These are phyloP conservation scores for Lota lota DNA, from an alignment of 2,113 vertebrate species.

Conservation along the genomic window DNA sequence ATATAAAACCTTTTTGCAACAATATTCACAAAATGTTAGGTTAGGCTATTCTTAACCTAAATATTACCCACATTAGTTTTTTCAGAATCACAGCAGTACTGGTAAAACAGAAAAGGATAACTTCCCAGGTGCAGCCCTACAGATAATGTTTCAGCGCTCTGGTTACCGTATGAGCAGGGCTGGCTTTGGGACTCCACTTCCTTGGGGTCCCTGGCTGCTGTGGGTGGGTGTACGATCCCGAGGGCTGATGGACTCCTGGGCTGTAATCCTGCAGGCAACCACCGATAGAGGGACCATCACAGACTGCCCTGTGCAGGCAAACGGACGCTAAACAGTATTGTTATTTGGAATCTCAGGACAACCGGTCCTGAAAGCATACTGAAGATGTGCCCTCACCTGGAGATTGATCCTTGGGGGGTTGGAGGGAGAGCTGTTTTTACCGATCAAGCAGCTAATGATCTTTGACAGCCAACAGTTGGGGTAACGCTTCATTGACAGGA, in stretches of 20 bases:
- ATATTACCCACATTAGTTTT: not conserved
- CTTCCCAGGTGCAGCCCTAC: not conserved
- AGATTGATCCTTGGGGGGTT: constrained; percentile 52
- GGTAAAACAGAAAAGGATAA: no score
- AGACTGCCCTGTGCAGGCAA: not conserved
- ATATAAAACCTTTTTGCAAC: no score
- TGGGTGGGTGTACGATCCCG: constrained; percentile 32
- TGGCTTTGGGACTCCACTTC: constrained; percentile 56
- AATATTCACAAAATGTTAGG: no score
- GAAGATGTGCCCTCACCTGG: constrained; percentile 48
- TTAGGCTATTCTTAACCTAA: not conserved
- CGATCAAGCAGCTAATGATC: constrained; percentile 45
- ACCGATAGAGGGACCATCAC: constrained; percentile 11
- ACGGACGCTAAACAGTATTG: not conserved
- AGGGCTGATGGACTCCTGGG: constrained; percentile 30
- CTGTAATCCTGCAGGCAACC: constrained; percentile 52
- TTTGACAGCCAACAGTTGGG: constrained; percentile 54
- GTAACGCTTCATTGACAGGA: constrained; percentile 66
- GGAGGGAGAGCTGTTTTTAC: constrained; percentile 32
- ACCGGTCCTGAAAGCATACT: no score
- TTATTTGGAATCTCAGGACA: not conserved
- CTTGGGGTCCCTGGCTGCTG: constrained; percentile 50
- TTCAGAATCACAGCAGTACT: no score
- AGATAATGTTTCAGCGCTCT: not conserved
- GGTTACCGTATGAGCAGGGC: constrained; percentile 50